Evolutionary conservation across 2,888 invertebrate genomes (phyloP), one percentile per base, ranked within the genome.

Genomic region (Volucella inanis): DNA sequence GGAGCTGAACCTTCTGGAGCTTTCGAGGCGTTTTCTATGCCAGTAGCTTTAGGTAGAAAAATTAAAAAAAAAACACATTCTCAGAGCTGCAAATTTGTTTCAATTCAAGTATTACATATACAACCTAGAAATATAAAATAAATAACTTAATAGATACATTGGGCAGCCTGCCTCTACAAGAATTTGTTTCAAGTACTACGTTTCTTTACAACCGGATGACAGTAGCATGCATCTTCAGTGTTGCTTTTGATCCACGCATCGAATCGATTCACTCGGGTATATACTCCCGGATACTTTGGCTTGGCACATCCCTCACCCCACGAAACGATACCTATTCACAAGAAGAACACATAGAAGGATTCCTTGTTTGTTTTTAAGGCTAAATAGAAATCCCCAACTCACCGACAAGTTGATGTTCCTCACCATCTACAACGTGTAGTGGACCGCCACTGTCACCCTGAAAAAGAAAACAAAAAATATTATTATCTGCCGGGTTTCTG

Each of bases 261-360:
- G 81, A 95, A 97, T 85, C 97, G 94, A 92, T 96, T 97, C 38
- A 96, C 96, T 67, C 97, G 93, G 0, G 95, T 94, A 91, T 97
- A 97, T 10, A 97, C 97, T 2, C 97, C 97, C 0, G 97, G 97
- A 83, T 94, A 94, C 87, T 95, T 94, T 0, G 95, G 94, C 88
- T 91, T 90, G 62, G 92, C 92, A 78, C 92, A 92, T 18, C 91
- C 91, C 85, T 92, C 91, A 70, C 92, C 92, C 92, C 92, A 92
- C 0, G 96, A 96, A 0, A 96, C 96, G 2, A 97, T 93, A 38
- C 97, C 97, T 95, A 91, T 90, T 39, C 89, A 22, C 50, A 45
- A 71, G 65, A 65, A 22, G 18, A 22, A 22, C 18, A 22, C 18
- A 22, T 22, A 18, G 18, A 61, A 45, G 8, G 22, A 1, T 14